Evolutionary conservation across 1,140 invertebrate genomes (phyloP).

Genomic region (Coelopa frigida): DNA sequence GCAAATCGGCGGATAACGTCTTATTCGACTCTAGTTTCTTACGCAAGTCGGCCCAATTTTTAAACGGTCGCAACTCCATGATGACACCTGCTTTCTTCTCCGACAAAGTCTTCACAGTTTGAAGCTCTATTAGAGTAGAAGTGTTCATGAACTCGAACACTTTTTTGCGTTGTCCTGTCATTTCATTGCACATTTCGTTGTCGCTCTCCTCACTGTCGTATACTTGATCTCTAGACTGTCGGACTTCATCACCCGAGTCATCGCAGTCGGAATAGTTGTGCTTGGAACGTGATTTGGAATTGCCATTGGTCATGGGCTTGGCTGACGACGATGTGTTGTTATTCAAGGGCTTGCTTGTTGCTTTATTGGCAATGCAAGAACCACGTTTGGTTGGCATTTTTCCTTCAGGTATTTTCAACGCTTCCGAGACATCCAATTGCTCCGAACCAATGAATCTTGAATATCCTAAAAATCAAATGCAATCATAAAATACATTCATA

Average conservation of each 20-base stretch:
- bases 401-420: slow-evolving; percentile 29
- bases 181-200: slow-evolving; percentile 59
- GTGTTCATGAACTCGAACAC: slow-evolving; percentile 71
- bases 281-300: slow-evolving; percentile 15
- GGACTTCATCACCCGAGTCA: slow-evolving; percentile 29
- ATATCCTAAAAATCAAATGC: slow-evolving; percentile 25
- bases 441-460: slow-evolving; percentile 34
- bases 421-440: slow-evolving; percentile 34
- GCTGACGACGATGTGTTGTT: too few relatives aligned
- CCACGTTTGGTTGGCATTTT: slow-evolving; percentile 30
- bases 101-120: slow-evolving; percentile 60
- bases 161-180: slow-evolving; percentile 60
- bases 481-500: slow-evolving; percentile 1
- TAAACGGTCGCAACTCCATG: slow-evolving; percentile 60
- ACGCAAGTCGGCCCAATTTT: slow-evolving; percentile 64
- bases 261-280: slow-evolving; percentile 31
- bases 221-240: slow-evolving; percentile 34
- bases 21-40: slow-evolving; percentile 62
- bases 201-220: slow-evolving; percentile 63
- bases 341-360: too few relatives aligned
- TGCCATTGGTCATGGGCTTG: slow-evolving; percentile 30
- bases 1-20: slow-evolving; percentile 58
- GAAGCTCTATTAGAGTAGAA: slow-evolving; percentile 57
- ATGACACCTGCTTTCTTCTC: slow-evolving; percentile 67
- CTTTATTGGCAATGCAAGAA: too few relatives aligned